Evolutionary conservation across 2,113 vertebrate species (phyloP), one percentile per base, ranked within the genome.

Genomic region (Strix aluco): DNA sequence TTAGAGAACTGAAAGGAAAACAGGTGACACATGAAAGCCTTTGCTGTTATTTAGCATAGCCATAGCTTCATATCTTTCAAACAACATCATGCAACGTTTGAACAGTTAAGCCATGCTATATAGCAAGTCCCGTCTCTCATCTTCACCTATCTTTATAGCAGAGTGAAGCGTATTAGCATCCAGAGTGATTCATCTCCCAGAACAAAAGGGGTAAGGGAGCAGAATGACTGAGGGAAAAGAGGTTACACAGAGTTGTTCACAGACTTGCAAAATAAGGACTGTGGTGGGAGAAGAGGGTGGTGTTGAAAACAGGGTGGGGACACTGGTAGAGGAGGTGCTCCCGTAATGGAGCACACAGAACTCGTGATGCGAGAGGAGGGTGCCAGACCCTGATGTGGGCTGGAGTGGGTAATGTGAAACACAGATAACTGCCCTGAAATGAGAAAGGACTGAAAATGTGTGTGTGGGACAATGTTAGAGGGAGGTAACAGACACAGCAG

Each of bases 21-120:
- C 4, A 52, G 34, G 46, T 95, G 86, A 84, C 83, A 88, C 82
- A 44, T 94, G 70, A 91, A 94, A 95, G 91, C 38, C 46, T 88
- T 95, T 86, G 69, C 69, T 86, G 27, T 84, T 91, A 52, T 67
- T 94, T 89, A 86, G 69, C 69, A 44, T 70, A 70, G 55, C 81
- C 63, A 6, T 34, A 72, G 23, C 26, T 94, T 96, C n/a, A 0
- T 83, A 58, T 78, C 47, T 96, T 93, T 86, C 88, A 90, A 57
- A 86, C 70, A 83, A 13, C 18, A 1, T 93, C 30, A 10, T 38
- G 54, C 54, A 77, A 62, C 1, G 9, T 88, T 96, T 90, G 80
- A 92, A 66, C 27, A 92, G 51, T 73, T 86, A 30, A 88, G 52
- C 88, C 83, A 51, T 92, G 67, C 79, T 59, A 51, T 25, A 5